phyloP scores from a whole-genome alignment of 2,888 invertebrate genomes.

The Euzetes globulus region DNA sequence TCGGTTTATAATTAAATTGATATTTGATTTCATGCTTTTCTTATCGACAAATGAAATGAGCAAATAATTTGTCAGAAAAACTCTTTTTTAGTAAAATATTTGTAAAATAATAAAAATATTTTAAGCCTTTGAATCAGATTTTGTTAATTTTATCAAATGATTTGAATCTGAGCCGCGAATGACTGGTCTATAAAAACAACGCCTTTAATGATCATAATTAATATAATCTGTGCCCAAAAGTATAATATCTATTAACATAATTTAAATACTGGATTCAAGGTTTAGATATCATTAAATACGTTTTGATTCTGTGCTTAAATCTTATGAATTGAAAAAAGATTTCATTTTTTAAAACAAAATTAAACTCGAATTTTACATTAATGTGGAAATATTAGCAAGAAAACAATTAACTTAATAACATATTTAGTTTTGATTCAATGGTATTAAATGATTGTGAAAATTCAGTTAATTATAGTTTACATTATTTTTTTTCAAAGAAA shows the following conservation, averaged over 20 bases:
- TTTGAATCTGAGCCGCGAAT: background rate
- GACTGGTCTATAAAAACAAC: conserved; percentile 13
- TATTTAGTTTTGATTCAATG: conserved; percentile 18
- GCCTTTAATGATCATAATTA: conserved; percentile 23
- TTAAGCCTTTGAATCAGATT: background rate
- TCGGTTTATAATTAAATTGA: too few species aligned
- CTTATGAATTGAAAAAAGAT: background rate
- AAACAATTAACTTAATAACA: conserved; percentile 23
- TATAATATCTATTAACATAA: conserved; percentile 19
- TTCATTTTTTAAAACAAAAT: conserved; percentile 18
- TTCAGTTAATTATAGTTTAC: background rate
- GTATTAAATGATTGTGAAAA: background rate
- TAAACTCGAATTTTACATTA: conserved; percentile 2
- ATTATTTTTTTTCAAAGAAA: background rate
- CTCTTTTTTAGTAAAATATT: background rate
- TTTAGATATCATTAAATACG: conserved; percentile 14
- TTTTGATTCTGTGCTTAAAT: background rate
- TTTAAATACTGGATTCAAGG: background rate
- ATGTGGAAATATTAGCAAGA: background rate
- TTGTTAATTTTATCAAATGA: background rate
- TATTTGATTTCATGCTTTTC: too few species aligned
- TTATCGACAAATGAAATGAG: too few species aligned
- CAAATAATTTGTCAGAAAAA: background rate
- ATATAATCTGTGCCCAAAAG: conserved; percentile 14
- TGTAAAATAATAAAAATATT: background rate